Base-by-base conservation (phyloP, 2,113 vertebrate species). In the Addax nasomaculatus region DNA sequence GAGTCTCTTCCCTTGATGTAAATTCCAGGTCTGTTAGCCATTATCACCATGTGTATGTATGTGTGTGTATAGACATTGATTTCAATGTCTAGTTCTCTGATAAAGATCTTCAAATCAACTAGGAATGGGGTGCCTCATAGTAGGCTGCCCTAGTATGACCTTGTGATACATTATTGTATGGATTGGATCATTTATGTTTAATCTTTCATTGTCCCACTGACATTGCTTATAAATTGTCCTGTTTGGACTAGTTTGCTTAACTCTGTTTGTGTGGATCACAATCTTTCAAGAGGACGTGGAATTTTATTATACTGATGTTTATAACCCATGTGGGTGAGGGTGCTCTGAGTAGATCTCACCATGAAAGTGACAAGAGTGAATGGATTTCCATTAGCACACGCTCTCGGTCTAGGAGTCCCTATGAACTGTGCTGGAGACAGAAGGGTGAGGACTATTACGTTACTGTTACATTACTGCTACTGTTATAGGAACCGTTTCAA, bases 71-170 rank as follows among this genome's bases (percentile, higher is more conserved):
- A 70, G 67, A 70, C 67, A 39, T 89, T 94, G 49, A 67, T 79
- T 79, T 95, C 43, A 88, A 5, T 53, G 21, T 90, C 64, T 80
- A 76, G 19, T 5, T 92, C 15, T 90, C 73, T 95, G 73, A 93
- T 43, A 36, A 53, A 47, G 49, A 17, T 47, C 43, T 57, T 70
- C 51, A 92, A 19, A 73, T 43, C 49, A 86, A 17, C 16, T 53
- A 43, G 29, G 10, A 80, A 76, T n/a, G 95, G n/a, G 33, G 7
- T 39, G 49, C 2, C 15, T 58, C 11, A 29, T 29, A 58, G 25
- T 58, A 57, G 73, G 23, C 29, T 9, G 76, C n/a, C 29, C 16
- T 23, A 58, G 21, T 27, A 29, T 55, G 78, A 10, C 33, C 47
- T 57, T 85, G 13, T 85, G 39, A 55, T 36, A 12, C 27, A 36